Conservation (phyloP, 2,797 vertebrate species). For the Threskiornis aethiopicus region DNA sequence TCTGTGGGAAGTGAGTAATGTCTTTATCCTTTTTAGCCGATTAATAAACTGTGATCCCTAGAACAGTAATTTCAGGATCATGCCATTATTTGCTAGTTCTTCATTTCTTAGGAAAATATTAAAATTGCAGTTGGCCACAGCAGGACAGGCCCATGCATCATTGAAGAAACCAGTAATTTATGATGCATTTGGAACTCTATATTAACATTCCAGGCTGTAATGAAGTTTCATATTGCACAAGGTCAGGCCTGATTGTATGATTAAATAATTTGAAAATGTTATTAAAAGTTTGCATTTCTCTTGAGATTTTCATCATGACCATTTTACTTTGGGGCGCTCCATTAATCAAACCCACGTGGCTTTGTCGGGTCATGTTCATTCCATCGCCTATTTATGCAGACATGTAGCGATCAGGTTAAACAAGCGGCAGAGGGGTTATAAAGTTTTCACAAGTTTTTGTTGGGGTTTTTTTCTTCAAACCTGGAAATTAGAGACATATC, state of each 20-base stretch:
- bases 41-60: constrained; percentile 30
- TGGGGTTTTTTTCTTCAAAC: not conserved
- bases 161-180: constrained; percentile 61
- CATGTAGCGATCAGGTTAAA: not conserved
- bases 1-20: not conserved
- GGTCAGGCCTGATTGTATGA: constrained; percentile 58
- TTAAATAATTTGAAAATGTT: constrained; percentile 58
- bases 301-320: constrained; percentile 24
- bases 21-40: constrained; percentile 9
- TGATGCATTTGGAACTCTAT: constrained; percentile 41
- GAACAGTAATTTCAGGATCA: constrained; percentile 48
- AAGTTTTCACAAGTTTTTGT: not conserved
- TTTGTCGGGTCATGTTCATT: not conserved
- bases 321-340: constrained; percentile 5
- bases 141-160: constrained; percentile 65
- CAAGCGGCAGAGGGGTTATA: not conserved
- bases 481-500: accelerated
- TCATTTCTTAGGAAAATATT: constrained; percentile 45
- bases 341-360: constrained; percentile 29
- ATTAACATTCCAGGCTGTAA: constrained; percentile 62
- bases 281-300: constrained; percentile 62
- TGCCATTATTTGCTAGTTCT: constrained; percentile 60
- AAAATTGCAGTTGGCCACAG: constrained; percentile 23
- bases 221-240: constrained; percentile 56
- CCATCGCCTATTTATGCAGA: not conserved